phyloP scores from a whole-genome alignment of 1,140 invertebrate species.

The Phthorimaea operculella region DNA sequence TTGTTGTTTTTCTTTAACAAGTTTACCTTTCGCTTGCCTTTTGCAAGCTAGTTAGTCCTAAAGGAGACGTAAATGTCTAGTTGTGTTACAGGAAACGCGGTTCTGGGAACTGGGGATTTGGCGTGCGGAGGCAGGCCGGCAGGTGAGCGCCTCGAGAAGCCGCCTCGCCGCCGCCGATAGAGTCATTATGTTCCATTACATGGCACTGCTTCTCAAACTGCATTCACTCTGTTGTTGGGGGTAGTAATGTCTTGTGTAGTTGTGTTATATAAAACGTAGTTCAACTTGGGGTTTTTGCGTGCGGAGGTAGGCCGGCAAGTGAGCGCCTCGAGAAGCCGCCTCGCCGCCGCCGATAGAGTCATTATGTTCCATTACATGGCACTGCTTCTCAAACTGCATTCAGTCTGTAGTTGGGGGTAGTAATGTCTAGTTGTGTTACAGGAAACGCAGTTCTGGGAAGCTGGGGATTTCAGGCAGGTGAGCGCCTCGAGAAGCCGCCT shows the following conservation, averaged over 20 bases:
- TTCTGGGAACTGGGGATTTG: background rate
- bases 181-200: constrained; percentile 64
- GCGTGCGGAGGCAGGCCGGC: background rate
- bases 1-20: no score
- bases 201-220: constrained; percentile 38
- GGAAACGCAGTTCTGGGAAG: no score
- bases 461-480: no score
- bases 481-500: constrained; percentile 22
- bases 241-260: background rate
- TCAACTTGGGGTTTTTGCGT: background rate
- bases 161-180: constrained; percentile 36
- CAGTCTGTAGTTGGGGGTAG: no score
- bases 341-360: constrained; percentile 60
- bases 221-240: no score
- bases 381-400: constrained; percentile 42
- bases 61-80: no score
- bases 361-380: constrained; percentile 59
- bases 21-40: no score
- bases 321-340: constrained; percentile 19
- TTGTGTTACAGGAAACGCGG: no score
- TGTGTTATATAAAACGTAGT: no score
- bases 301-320: background rate
- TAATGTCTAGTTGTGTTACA: no score
- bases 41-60: no score
- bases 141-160: background rate